Conservation (phyloP, 2,113 vertebrate species). For the Microcebus lehilahytsara region DNA sequence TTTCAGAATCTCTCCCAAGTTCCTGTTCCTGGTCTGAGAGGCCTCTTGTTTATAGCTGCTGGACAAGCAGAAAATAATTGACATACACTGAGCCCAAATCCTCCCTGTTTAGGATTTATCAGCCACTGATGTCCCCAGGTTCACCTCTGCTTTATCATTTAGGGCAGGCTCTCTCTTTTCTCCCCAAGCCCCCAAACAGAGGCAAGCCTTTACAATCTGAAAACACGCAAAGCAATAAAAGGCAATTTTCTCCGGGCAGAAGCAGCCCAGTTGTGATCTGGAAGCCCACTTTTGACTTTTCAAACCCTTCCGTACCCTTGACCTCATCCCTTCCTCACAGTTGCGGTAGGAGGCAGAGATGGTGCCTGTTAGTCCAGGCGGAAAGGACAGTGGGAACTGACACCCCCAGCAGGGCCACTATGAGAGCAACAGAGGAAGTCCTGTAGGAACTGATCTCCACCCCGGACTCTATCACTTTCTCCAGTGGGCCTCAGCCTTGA, state of each 20-base stretch:
- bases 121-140: not conserved
- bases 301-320: not conserved
- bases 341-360: fast-evolving
- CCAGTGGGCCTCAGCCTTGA: not conserved
- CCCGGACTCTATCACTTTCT: not conserved
- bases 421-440: not conserved
- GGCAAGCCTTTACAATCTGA: not conserved
- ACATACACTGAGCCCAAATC: not conserved
- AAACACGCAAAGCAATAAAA: not conserved
- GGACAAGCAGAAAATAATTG: not conserved
- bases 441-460: not conserved
- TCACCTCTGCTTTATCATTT: not conserved
- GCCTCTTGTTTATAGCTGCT: not conserved
- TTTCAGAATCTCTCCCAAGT: not conserved
- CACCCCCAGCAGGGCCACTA: not conserved
- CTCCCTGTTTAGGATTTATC: not conserved
- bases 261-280: not conserved
- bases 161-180: not conserved
- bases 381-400: not conserved
- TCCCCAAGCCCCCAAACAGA: not conserved
- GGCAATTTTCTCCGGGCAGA: not conserved
- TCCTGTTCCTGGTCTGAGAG: not conserved
- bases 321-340: not conserved
- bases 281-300: not conserved
- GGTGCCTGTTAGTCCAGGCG: not conserved